These are phyloP conservation scores for Neuroterus valhalla DNA, from an alignment of 1,140 invertebrate species.

Conservation along the genomic window DNA sequence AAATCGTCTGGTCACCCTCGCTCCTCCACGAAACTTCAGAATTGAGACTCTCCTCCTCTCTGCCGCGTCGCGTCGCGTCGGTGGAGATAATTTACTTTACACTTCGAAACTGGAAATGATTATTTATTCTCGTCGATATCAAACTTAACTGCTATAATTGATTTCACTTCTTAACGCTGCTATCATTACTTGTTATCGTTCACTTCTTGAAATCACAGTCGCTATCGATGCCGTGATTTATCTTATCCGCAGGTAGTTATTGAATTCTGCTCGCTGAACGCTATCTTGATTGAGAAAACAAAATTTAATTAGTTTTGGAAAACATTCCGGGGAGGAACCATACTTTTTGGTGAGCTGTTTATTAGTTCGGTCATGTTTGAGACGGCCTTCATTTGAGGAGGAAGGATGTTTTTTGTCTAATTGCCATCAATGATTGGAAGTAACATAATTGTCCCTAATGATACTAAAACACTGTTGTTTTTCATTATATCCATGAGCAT, in stretches of 20 bases:
- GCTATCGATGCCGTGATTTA: conserved; percentile 9
- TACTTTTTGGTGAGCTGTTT: no score
- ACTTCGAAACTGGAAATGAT: conserved; percentile 20
- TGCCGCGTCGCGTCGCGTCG: no score
- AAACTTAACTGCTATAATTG: neutral
- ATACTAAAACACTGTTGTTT: no score
- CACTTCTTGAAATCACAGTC: conserved; percentile 18
- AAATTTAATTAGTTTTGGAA: conserved; percentile 4
- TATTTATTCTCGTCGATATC: conserved; percentile 23
- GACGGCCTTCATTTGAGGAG: no score
- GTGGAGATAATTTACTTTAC: conserved; percentile 10
- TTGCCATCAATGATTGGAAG: no score
- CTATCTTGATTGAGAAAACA: conserved; percentile 4
- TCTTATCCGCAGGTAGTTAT: neutral
- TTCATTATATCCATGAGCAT: no score
- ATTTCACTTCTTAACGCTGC: neutral
- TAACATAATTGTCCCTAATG: no score
- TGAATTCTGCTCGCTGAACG: conserved; percentile 1
- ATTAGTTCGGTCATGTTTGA: no score
- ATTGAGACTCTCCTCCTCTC: conserved; percentile 7
- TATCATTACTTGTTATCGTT: conserved; percentile 18
- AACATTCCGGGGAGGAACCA: neutral
- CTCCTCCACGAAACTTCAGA: conserved; percentile 5
- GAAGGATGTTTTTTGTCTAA: no score
- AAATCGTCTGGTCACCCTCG: conserved; percentile 27